These are phyloP conservation scores for Perithous albicinctus DNA, from an alignment of 2,888 invertebrate genomes.

Conservation along the genomic window DNA sequence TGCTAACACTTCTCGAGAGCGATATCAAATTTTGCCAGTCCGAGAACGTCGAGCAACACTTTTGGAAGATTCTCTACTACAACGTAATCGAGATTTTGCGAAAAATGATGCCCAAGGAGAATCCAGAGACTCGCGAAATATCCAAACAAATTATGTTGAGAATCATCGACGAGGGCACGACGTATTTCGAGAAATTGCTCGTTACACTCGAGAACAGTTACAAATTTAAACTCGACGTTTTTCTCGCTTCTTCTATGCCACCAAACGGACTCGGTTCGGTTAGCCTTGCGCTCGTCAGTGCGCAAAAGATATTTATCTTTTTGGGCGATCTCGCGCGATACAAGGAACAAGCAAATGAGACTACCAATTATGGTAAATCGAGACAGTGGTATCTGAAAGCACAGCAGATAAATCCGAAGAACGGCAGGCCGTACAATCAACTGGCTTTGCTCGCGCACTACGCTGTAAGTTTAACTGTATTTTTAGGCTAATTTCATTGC, in stretches of 20 bases:
- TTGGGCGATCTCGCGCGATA: constrained; percentile 97
- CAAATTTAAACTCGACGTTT: constrained; percentile 89
- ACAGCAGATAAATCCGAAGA: constrained; percentile 96
- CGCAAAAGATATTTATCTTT: constrained; percentile 95
- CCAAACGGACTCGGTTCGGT: constrained; percentile 89
- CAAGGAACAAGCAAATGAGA: constrained; percentile 93
- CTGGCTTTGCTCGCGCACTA: constrained; percentile 95
- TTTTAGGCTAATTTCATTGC: not conserved
- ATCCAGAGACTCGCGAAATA: constrained; percentile 88
- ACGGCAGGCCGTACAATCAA: constrained; percentile 98
- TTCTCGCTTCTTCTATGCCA: constrained; percentile 85
- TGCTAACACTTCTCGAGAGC: constrained; percentile 89
- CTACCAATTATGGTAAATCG: constrained; percentile 92
- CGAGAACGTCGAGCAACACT: constrained; percentile 94
- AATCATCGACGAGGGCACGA: constrained; percentile 92
- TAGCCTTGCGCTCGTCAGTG: constrained; percentile 92
- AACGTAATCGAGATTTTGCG: constrained; percentile 94
- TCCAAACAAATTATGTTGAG: constrained; percentile 88
- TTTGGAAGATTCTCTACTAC: constrained; percentile 97
- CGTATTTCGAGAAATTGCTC: constrained; percentile 92
- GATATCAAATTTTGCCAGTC: constrained; percentile 95
- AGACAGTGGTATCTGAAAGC: constrained; percentile 97
- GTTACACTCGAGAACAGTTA: constrained; percentile 91
- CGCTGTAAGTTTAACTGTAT: constrained; percentile 87
- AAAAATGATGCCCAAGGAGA: constrained; percentile 87